Conservation (phyloP, 2,797 vertebrate genomes). For the Intellagama lesueurii region DNA sequence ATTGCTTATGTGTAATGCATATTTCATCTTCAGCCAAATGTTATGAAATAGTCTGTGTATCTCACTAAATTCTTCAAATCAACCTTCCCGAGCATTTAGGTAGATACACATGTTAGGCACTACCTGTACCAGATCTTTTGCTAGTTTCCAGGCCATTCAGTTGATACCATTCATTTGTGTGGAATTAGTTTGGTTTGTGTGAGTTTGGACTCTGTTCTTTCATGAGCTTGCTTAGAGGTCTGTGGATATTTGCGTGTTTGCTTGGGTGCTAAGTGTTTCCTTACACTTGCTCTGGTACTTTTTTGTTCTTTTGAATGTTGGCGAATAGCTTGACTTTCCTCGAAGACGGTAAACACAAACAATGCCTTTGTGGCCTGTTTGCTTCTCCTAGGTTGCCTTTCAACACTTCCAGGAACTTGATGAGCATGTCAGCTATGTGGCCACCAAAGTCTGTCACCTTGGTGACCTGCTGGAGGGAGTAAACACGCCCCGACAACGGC, state of each 20-base stretch:
- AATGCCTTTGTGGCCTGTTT: conserved; percentile 44
- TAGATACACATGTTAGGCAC: not conserved
- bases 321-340: conserved; percentile 25
- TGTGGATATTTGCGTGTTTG: not conserved
- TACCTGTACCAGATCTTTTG: not conserved
- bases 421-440: conserved; percentile 99
- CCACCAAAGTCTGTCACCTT: conserved; percentile 99
- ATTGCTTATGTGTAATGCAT: not conserved
- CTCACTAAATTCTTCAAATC: not conserved
- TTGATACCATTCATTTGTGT: not conserved
- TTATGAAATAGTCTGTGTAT: not conserved
- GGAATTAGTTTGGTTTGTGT: not conserved
- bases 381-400: conserved; percentile 91
- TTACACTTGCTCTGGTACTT: not conserved
- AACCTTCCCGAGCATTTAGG: not conserved
- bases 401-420: conserved; percentile 99
- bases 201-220: not conserved
- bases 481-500: conserved; percentile 97
- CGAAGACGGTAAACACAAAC: conserved; percentile 31
- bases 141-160: not conserved
- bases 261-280: not conserved
- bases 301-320: not conserved
- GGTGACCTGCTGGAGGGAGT: conserved; percentile 98
- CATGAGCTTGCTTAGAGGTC: not conserved
- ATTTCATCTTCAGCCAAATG: not conserved